A percentile compares a stretch with the other conserved stretches of the same genome.
Evolutionary conservation across 1,140 invertebrate genomes (phyloP).

Genomic region (Pinna nobilis): DNA sequence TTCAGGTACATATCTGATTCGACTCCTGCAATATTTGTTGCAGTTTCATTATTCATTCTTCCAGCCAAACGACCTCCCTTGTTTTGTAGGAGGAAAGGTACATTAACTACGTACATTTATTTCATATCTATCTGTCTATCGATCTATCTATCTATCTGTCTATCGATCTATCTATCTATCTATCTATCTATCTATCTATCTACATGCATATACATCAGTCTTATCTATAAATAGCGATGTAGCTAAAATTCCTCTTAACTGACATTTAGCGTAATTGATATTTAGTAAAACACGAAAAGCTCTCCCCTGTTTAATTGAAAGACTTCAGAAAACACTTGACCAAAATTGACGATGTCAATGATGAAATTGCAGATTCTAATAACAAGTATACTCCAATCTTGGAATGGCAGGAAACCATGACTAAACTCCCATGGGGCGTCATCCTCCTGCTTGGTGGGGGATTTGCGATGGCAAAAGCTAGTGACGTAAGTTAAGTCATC

Average conservation of each 20-base stretch:
- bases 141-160: background rate
- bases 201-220: too few species aligned
- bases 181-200: background rate
- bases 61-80: constrained; percentile 45
- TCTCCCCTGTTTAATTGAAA: too few species aligned
- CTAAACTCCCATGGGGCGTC: constrained; percentile 74
- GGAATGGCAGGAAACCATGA: constrained; percentile 68
- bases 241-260: too few species aligned
- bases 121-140: background rate
- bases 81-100: constrained; percentile 24
- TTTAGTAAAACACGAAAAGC: too few species aligned
- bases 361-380: too few species aligned
- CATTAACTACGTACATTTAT: background rate
- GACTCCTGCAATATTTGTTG: constrained; percentile 51
- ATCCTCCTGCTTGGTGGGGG: constrained; percentile 81
- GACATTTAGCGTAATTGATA: too few species aligned
- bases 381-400: constrained; percentile 52
- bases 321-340: too few species aligned
- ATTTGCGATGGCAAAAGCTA: constrained; percentile 84
- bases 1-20: constrained; percentile 38
- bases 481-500: background rate
- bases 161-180: background rate
- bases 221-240: background rate
- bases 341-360: too few species aligned
- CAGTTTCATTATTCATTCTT: constrained; percentile 50